phyloP scores from a whole-genome alignment of 1,140 invertebrate species.

The Aphis craccivora region DNA sequence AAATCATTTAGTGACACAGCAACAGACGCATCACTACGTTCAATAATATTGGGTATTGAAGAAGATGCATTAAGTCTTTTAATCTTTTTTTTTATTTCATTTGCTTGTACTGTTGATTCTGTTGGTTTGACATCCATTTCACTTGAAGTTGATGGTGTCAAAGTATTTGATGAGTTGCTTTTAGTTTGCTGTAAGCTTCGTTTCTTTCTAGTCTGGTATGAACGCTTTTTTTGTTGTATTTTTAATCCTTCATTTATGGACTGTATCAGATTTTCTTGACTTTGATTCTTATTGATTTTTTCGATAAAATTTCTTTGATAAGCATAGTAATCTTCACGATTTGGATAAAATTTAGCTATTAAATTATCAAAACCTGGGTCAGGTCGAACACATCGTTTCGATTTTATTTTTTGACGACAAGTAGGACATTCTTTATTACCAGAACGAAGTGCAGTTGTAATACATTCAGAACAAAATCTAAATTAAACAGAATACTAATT shows the following conservation, averaged over 20 bases:
- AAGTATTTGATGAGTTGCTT: background rate
- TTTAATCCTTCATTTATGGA: background rate
- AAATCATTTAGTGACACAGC: background rate
- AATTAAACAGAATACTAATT: background rate
- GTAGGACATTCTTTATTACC: constrained; percentile 3
- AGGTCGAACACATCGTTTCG: background rate
- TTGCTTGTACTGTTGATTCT: background rate
- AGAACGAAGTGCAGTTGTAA: background rate
- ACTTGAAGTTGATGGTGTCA: background rate
- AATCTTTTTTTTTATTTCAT: background rate
- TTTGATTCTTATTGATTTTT: background rate
- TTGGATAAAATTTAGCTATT: background rate
- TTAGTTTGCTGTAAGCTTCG: background rate
- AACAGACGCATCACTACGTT: background rate
- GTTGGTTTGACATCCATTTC: background rate
- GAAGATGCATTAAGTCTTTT: background rate
- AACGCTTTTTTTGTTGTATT: background rate
- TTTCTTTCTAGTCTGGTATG: background rate
- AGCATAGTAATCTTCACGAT: background rate
- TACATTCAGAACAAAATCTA: constrained; percentile 2
- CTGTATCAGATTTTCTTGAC: background rate
- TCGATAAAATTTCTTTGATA: background rate
- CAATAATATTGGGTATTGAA: background rate
- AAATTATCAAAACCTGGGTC: background rate
- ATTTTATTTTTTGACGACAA: background rate